Conservation (phyloP, 1,140 invertebrate species). For the Magallana gigas region DNA sequence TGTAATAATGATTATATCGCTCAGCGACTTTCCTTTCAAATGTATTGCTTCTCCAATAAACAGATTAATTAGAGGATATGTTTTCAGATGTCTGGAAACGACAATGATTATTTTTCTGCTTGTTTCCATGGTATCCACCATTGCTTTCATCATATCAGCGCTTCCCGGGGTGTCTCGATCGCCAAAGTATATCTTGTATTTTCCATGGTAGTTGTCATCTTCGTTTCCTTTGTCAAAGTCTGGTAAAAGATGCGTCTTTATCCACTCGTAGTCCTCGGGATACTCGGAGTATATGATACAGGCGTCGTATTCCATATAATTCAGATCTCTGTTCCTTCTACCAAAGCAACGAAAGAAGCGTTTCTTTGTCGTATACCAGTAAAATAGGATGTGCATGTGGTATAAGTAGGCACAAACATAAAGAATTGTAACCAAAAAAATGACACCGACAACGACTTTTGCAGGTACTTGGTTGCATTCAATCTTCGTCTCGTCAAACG, state of each 20-base stretch:
- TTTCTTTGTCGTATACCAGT: background rate
- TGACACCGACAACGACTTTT: conserved; percentile 47
- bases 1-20: background rate
- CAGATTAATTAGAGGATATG: background rate
- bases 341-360: conserved; percentile 62
- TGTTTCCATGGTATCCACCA: background rate
- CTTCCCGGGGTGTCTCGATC: background rate
- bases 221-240: conserved; percentile 59
- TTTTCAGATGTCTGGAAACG: background rate
- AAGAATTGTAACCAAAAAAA: conserved; percentile 39
- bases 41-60: background rate
- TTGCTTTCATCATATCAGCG: background rate
- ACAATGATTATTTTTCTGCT: conserved; percentile 10
- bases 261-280: conserved; percentile 61
- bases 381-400: conserved; percentile 47
- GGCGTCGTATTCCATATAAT: conserved; percentile 56
- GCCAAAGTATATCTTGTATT: background rate
- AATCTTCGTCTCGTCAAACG: conserved; percentile 65
- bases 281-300: conserved; percentile 60
- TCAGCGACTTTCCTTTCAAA: background rate
- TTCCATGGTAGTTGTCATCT: background rate
- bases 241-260: conserved; percentile 57
- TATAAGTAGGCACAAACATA: conserved; percentile 44
- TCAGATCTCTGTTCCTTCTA: conserved; percentile 50
- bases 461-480: conserved; percentile 62